Percentiles rank a stretch among this genome's conserved stretches.
These are phyloP conservation scores for Gymnobelideus leadbeateri DNA, from an alignment of 2,113 vertebrate genomes.

Conservation along the genomic window DNA sequence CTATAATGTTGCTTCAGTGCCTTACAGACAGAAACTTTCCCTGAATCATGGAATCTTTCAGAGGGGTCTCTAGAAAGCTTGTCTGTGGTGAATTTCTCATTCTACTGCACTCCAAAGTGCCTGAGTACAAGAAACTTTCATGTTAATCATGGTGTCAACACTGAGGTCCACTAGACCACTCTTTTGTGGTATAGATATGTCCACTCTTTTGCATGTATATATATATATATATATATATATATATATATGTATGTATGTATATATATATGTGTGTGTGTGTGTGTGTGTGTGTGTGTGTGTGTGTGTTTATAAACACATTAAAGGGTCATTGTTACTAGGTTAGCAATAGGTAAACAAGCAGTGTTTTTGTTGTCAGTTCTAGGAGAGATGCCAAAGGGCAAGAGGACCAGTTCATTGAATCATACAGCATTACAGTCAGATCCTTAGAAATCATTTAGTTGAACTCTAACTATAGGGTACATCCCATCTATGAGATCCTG, in stretches of 20 bases:
- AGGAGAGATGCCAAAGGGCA: background rate
- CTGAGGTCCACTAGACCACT: background rate
- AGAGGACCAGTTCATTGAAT: background rate
- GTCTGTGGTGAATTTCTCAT: background rate
- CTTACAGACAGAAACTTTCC: no score
- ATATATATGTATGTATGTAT: no score
- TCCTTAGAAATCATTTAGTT: background rate
- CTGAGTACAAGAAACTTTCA: background rate
- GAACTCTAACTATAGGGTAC: background rate
- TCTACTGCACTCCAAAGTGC: background rate
- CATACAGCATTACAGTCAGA: background rate
- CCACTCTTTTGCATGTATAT: no score
- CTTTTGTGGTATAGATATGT: no score
- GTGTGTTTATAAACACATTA: background rate
- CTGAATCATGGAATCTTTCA: background rate
- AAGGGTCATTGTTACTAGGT: background rate
- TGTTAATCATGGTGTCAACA: background rate
- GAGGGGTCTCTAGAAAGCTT: background rate
- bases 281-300: no score
- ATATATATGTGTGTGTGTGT: no score
- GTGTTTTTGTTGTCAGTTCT: background rate
- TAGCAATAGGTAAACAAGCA: background rate
- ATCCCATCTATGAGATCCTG: background rate
- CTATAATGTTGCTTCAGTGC: background rate
- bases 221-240: no score